These are phyloP conservation scores for Philereme transversata DNA, from an alignment of 2,888 invertebrate species.

Conservation along the genomic window DNA sequence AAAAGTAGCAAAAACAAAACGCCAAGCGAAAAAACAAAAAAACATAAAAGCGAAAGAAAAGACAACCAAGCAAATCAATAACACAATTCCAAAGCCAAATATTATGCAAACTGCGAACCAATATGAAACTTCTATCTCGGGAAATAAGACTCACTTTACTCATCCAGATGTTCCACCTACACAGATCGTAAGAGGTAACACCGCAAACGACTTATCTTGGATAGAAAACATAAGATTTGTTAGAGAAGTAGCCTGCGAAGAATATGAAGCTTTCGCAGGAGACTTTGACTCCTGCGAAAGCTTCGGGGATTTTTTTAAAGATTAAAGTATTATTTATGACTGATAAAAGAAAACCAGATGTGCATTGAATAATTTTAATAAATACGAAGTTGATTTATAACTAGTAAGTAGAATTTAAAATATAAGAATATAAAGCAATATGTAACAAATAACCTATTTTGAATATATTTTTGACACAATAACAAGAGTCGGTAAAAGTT, in stretches of 20 bases:
- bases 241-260: conserved; percentile 55
- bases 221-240: conserved; percentile 62
- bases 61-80: background rate
- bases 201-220: conserved; percentile 68
- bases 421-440: conserved; percentile 28
- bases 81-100: conserved; percentile 1
- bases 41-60: conserved; percentile 1
- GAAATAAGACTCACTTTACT: background rate
- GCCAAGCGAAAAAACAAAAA: background rate
- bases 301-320: background rate
- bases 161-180: conserved; percentile 2
- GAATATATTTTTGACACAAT: conserved; percentile 3
- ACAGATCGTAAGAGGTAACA: conserved; percentile 21
- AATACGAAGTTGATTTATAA: conserved; percentile 19
- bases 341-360: conserved; percentile 36
- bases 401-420: conserved; percentile 19
- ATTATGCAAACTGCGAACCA: background rate
- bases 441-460: conserved; percentile 18
- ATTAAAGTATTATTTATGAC: no score
- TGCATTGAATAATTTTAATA: conserved; percentile 33
- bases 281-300: conserved; percentile 61
- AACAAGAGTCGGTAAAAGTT: no score
- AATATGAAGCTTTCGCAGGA: conserved; percentile 44
- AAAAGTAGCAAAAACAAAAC: conserved; percentile 5
- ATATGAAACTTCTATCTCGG: no score